A percentile compares a stretch with the other conserved stretches of the same genome.
Conservation (phyloP, 2,888 invertebrate species). For the Pantelozetes paolii region DNA sequence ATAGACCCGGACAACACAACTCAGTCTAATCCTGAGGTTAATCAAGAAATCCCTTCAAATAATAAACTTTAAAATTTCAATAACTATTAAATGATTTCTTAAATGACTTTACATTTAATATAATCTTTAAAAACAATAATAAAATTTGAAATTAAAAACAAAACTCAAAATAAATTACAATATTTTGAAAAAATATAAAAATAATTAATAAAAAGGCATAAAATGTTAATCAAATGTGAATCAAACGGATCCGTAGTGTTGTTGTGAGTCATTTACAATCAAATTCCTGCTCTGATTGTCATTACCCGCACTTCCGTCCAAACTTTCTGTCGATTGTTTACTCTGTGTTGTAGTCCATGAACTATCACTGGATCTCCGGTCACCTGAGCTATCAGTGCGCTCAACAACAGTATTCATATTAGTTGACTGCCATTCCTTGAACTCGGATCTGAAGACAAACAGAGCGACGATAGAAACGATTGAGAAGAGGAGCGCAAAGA, state of each 20-base stretch:
- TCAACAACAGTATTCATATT: slow-evolving; percentile 1
- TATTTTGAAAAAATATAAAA: too few relatives aligned
- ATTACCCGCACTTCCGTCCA: not conserved
- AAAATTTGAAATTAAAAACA: too few relatives aligned
- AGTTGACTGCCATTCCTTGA: slow-evolving; percentile 22
- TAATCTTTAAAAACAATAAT: too few relatives aligned
- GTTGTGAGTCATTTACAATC: not conserved
- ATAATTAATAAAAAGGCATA: too few relatives aligned
- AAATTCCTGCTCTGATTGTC: not conserved
- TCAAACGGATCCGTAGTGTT: slow-evolving; percentile 6
- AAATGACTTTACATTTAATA: too few relatives aligned
- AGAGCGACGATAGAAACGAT: not conserved
- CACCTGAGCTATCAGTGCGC: not conserved
- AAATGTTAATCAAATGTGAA: too few relatives aligned
- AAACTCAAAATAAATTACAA: too few relatives aligned
- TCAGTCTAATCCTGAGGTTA: not conserved
- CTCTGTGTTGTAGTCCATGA: not conserved
- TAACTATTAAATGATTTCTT: too few relatives aligned
- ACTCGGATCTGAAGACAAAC: slow-evolving; percentile 1
- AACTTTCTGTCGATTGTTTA: not conserved
- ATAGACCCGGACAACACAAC: not conserved
- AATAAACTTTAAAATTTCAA: too few relatives aligned
- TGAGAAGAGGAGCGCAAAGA: not conserved
- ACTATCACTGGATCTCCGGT: too few relatives aligned
- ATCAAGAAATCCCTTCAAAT: too few relatives aligned